Evolutionary conservation across 2,888 invertebrate species (phyloP).

Genomic region (Phania funesta): DNA sequence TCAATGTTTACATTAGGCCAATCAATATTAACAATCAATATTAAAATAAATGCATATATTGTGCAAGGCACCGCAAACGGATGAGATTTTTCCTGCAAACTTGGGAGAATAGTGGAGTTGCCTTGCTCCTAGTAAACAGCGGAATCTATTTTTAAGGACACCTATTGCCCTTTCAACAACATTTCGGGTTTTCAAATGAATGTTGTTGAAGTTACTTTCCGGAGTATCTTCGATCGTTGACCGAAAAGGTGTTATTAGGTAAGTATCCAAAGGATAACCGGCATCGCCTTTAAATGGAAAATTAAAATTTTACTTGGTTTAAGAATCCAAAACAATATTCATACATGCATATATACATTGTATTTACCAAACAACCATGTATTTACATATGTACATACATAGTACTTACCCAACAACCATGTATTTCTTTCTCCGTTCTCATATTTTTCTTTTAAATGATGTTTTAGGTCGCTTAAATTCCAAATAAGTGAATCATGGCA

Average conservation of each 20-base stretch:
- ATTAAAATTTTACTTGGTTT: neutral
- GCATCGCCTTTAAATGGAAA: neutral
- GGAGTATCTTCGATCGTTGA: neutral
- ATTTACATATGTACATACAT: too few relatives aligned
- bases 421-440: neutral
- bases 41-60: neutral
- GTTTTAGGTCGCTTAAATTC: neutral
- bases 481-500: too few relatives aligned
- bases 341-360: too few relatives aligned
- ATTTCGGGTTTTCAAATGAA: neutral
- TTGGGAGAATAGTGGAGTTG: neutral
- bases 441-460: conserved; percentile 1
- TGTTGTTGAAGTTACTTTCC: neutral
- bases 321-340: too few relatives aligned
- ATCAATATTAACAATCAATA: neutral
- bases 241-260: neutral
- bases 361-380: too few relatives aligned
- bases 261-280: neutral
- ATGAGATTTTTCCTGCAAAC: neutral
- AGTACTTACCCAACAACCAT: too few relatives aligned
- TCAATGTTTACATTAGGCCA: neutral
- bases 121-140: neutral
- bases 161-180: neutral
- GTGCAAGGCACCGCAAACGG: conserved; percentile 1
- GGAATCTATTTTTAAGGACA: conserved; percentile 2